A percentile compares a stretch with the other conserved stretches of the same genome.
These are phyloP conservation scores for Alethe castanea DNA, from an alignment of 2,113 vertebrate species.

Conservation along the genomic window DNA sequence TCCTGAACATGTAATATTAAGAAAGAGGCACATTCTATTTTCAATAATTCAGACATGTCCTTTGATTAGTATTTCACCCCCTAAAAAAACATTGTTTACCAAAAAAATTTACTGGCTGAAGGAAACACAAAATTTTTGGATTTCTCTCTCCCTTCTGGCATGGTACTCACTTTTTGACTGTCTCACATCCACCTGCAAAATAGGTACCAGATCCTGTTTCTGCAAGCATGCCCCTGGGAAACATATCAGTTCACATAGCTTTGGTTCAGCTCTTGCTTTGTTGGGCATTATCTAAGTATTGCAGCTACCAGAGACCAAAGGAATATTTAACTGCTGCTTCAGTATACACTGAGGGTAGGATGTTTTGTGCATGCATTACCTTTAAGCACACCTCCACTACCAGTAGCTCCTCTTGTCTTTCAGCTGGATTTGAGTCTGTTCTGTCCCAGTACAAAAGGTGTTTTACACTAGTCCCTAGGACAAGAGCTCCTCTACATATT, in stretches of 20 bases:
- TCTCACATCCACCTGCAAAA: not conserved
- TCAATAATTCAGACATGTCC: not conserved
- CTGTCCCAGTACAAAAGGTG: not conserved
- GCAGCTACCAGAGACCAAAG: not conserved
- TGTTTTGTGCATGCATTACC: not conserved
- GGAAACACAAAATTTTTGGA: not conserved
- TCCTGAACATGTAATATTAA: not conserved
- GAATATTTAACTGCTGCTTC: not conserved
- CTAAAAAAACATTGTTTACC: not conserved
- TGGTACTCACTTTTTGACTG: not conserved
- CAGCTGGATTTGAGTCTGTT: not conserved
- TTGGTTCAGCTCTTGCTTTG: not conserved
- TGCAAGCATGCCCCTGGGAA: not conserved
- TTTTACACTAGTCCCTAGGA: fast-evolving
- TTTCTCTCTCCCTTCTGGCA: not conserved
- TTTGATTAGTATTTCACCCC: not conserved
- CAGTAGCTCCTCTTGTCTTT: not conserved
- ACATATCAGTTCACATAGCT: not conserved
- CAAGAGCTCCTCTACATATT: not conserved
- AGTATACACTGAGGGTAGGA: not conserved
- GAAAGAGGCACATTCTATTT: not conserved
- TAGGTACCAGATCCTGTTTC: not conserved
- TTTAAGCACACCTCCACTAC: not conserved
- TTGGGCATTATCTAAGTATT: not conserved
- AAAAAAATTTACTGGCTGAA: not conserved